These are phyloP conservation scores for Siderastrea siderea DNA, from an alignment of 92 coral and sea anemone genomes.

Conservation along the genomic window DNA sequence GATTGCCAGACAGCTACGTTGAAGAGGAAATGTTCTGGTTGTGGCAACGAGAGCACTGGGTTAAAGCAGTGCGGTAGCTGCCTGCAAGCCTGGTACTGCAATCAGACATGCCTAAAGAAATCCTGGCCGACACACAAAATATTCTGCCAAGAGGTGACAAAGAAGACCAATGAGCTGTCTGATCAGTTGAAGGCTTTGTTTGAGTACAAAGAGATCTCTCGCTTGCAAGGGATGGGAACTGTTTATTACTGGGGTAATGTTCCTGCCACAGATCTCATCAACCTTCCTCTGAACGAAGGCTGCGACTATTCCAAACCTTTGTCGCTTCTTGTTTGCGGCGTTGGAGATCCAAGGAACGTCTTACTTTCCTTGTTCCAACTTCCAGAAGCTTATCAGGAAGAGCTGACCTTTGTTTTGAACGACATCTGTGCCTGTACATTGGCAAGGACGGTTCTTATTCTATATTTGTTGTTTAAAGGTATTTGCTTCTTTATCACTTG, in stretches of 20 bases:
- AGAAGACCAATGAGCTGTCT: slow-evolving; percentile 10
- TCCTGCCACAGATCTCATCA: slow-evolving; percentile 79
- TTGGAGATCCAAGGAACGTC: slow-evolving; percentile 82
- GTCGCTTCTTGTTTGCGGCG: slow-evolving; percentile 76
- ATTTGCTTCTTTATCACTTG: background rate
- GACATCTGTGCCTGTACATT: slow-evolving; percentile 70
- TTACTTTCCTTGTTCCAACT: slow-evolving; percentile 59
- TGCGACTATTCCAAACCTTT: slow-evolving; percentile 45
- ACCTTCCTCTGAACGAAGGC: slow-evolving; percentile 80
- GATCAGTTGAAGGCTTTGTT: background rate
- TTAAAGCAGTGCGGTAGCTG: slow-evolving; percentile 68
- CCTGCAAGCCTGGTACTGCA: slow-evolving; percentile 71
- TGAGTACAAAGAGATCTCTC: background rate
- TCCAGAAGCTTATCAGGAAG: slow-evolving; percentile 53
- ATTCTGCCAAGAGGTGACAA: slow-evolving; percentile 47
- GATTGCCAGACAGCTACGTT: slow-evolving; percentile 66
- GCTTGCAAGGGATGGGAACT: background rate
- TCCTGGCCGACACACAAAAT: slow-evolving; percentile 56
- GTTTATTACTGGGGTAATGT: slow-evolving; percentile 85
- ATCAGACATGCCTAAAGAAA: slow-evolving; percentile 52
- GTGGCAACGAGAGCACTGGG: slow-evolving; percentile 24
- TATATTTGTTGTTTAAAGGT: slow-evolving; percentile 79
- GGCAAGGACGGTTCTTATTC: slow-evolving; percentile 80
- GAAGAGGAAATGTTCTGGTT: slow-evolving; percentile 57
- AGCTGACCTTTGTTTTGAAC: slow-evolving; percentile 73